Percentiles rank a stretch among this genome's conserved stretches.
These are phyloP conservation scores for Chaetops frenatus DNA, from an alignment of 2,113 vertebrate species.

Conservation along the genomic window DNA sequence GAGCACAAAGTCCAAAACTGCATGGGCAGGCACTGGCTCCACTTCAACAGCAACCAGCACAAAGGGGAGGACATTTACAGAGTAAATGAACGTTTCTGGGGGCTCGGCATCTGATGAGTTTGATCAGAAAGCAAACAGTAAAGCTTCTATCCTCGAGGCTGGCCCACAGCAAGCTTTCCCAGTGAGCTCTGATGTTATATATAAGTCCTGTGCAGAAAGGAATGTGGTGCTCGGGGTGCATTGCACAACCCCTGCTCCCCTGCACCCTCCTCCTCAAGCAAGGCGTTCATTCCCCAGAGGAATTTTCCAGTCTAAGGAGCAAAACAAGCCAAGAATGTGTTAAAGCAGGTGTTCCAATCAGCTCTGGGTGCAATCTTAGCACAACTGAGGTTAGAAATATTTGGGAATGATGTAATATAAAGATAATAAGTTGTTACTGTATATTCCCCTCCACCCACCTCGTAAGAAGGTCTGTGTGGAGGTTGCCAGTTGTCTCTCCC, in stretches of 20 bases:
- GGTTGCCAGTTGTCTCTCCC: neutral
- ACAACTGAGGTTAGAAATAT: constrained; percentile 49
- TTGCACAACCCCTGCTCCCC: constrained; percentile 33
- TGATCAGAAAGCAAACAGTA: neutral
- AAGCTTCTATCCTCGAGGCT: neutral
- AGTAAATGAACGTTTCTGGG: neutral
- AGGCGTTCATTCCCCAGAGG: neutral
- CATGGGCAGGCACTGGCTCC: neutral
- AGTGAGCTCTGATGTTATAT: neutral
- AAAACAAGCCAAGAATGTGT: constrained; percentile 54
- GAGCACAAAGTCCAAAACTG: constrained; percentile 5
- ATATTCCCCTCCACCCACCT: neutral
- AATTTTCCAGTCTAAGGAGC: constrained; percentile 44
- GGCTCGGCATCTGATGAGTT: neutral
- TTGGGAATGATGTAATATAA: constrained; percentile 33
- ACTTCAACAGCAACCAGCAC: neutral
- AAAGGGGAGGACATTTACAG: neutral
- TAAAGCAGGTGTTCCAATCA: constrained; percentile 53
- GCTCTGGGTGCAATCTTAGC: constrained; percentile 9
- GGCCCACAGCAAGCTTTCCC: neutral
- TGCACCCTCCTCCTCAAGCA: constrained; percentile 28
- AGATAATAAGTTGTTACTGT: neutral
- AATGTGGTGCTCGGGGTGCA: neutral
- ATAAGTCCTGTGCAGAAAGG: neutral
- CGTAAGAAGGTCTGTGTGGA: neutral